Percentiles rank a stretch among this genome's conserved stretches.
phyloP scores from a whole-genome alignment of 2,888 invertebrate genomes.

The Lasioglossum figueresi region DNA sequence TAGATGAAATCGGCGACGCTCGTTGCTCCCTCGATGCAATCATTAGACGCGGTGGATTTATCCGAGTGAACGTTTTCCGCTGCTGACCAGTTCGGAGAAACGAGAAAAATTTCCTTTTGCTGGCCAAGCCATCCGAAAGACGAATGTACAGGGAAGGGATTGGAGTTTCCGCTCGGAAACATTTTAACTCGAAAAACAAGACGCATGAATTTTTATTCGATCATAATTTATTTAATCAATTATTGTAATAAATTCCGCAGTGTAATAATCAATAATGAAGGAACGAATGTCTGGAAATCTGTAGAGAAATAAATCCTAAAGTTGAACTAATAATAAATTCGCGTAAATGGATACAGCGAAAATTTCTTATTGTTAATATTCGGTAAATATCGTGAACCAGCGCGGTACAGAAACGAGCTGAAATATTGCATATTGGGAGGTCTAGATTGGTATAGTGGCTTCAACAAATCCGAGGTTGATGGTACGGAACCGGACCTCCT shows the following conservation, averaged over 20 bases:
- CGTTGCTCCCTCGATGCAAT: background rate
- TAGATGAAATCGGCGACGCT: conserved; percentile 5
- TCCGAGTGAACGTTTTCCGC: background rate
- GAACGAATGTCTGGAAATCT: too few relatives aligned
- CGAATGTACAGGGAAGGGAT: background rate
- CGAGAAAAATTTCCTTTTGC: background rate
- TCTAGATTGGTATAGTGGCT: background rate
- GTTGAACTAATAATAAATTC: too few relatives aligned
- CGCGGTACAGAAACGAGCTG: background rate
- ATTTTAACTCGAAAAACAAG: background rate
- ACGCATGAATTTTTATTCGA: too few relatives aligned
- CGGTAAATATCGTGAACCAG: background rate
- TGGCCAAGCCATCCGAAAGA: background rate
- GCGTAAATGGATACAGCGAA: too few relatives aligned
- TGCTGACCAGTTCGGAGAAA: background rate
- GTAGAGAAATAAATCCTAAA: too few relatives aligned
- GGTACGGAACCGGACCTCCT: background rate
- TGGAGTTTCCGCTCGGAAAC: background rate
- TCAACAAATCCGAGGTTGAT: background rate
- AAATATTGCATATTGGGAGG: background rate
- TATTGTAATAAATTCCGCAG: too few relatives aligned
- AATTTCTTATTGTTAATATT: background rate
- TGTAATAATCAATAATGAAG: too few relatives aligned
- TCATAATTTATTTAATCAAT: too few relatives aligned
- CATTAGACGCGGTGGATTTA: background rate